These are phyloP conservation scores for Spinus olivaceus DNA, from an alignment of 2,797 vertebrate genomes.

Conservation along the genomic window DNA sequence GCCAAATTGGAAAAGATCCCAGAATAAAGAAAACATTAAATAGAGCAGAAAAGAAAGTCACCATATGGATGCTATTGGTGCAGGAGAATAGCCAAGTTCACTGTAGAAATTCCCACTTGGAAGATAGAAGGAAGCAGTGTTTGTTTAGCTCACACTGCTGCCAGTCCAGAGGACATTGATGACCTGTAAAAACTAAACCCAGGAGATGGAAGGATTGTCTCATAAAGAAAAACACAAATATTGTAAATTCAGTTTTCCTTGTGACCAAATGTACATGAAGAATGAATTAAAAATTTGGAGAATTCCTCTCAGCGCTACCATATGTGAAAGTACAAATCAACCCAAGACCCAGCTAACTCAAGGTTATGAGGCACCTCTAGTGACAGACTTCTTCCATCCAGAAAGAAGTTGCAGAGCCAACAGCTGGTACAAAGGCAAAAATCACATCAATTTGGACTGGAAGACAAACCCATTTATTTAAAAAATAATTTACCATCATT, in stretches of 20 bases:
- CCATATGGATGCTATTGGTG: slow-evolving; percentile 68
- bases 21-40: slow-evolving; percentile 67
- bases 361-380: not conserved
- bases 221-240: not conserved
- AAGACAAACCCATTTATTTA: not conserved
- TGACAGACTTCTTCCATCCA: not conserved
- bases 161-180: slow-evolving; percentile 40
- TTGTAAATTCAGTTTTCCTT: not conserved
- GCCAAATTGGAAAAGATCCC: slow-evolving; percentile 61
- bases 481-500: not conserved
- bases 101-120: slow-evolving; percentile 55
- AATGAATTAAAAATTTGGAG: not conserved
- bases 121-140: slow-evolving; percentile 42
- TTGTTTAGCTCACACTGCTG: slow-evolving; percentile 50
- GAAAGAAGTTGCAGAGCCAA: not conserved
- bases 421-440: not conserved
- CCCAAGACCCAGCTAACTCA: not conserved
- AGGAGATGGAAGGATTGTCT: slow-evolving; percentile 15
- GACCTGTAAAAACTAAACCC: slow-evolving; percentile 55
- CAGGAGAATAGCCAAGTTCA: slow-evolving; percentile 62
- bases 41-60: slow-evolving; percentile 42
- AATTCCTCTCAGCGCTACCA: not conserved
- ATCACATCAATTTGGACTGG: not conserved
- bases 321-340: not conserved
- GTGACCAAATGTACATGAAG: not conserved